Conservation (phyloP, 2,888 invertebrate species). For the Oscheius sp. region DNA sequence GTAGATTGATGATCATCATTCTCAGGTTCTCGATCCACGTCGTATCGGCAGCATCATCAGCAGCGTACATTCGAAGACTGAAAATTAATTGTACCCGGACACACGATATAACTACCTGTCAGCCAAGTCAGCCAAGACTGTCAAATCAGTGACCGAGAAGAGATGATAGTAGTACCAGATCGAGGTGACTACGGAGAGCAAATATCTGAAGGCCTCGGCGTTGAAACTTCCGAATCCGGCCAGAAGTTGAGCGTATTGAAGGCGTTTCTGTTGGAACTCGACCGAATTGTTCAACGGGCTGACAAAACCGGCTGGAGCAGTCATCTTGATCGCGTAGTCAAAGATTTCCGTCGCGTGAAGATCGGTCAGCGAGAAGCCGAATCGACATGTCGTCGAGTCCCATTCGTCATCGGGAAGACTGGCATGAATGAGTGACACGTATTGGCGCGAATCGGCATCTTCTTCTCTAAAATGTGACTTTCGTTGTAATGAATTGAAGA, state of each 20-base stretch:
- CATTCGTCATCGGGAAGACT: constrained; percentile 68
- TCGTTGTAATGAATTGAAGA: not conserved
- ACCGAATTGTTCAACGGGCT: constrained; percentile 54
- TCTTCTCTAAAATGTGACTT: constrained; percentile 42
- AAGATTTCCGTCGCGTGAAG: constrained; percentile 72
- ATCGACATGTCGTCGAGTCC: constrained; percentile 32
- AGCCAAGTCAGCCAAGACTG: constrained; percentile 60
- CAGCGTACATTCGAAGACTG: constrained; percentile 45
- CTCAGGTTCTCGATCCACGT: constrained; percentile 54
- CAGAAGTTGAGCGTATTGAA: constrained; percentile 66
- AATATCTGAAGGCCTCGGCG: constrained; percentile 59
- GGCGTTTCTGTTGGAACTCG: constrained; percentile 56
- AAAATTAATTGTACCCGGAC: not conserved
- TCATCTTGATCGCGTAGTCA: constrained; percentile 64
- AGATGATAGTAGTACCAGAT: constrained; percentile 45
- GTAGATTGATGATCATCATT: constrained; percentile 32
- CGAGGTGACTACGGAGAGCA: constrained; percentile 50
- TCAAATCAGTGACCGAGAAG: constrained; percentile 43
- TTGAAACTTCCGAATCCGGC: constrained; percentile 66
- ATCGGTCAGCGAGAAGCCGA: constrained; percentile 62
- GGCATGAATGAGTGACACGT: constrained; percentile 67
- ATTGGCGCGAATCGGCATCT: constrained; percentile 52
- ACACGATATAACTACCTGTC: constrained; percentile 45
- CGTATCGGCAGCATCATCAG: constrained; percentile 42
- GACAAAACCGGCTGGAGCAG: constrained; percentile 41